Evolutionary conservation across 2,888 invertebrate species (phyloP), one percentile per base, ranked within the genome.

Genomic region (Ariolimax columbianus): DNA sequence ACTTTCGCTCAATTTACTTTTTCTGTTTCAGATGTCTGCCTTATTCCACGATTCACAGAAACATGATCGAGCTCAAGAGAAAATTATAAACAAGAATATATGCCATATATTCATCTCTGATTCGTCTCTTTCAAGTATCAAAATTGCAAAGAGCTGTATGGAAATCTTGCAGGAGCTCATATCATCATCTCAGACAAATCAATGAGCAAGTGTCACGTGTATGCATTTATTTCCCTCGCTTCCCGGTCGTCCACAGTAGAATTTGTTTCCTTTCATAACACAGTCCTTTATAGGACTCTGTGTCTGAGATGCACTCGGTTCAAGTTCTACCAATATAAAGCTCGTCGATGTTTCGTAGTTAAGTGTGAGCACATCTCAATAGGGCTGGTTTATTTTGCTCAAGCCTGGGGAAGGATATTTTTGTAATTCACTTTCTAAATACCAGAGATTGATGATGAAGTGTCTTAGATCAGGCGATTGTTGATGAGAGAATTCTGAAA

Each of bases 201-300:
- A 63, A 63, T 63, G n/a, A 63, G n/a, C n/a, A n/a, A 63, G 59
- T 26, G 4, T n/a, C n/a, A n/a, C n/a, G 59, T 23, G 26, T 26
- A 63, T 63, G 59, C 26, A 63, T n/a, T 63, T 7, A 63, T n/a
- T 23, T 63, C 59, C 3, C n/a, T 63, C 59, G 59, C n/a, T 63
- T 14, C 59, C 26, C 4, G 23, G 23, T 23, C 59, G 59, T 7
- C n/a, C n/a, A 14, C 1, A 63, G 70, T 6, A 26, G 38, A 70
- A 6, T 38, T 26, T 55, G 26, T 77, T 77, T 47, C 55, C 77
- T 51, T 77, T 36, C 33, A 36, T 17, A 77, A 55, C 30, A 77
- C 55, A 77, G 33, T n/a, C 55, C 51, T 51, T 36, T 77, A 36
- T 59, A 55, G 17, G 14, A 47, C 11, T 63, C n/a, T 23, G 26